These are phyloP conservation scores for Hylyphantes graminicola DNA, from an alignment of 1,140 invertebrate genomes.

Conservation along the genomic window DNA sequence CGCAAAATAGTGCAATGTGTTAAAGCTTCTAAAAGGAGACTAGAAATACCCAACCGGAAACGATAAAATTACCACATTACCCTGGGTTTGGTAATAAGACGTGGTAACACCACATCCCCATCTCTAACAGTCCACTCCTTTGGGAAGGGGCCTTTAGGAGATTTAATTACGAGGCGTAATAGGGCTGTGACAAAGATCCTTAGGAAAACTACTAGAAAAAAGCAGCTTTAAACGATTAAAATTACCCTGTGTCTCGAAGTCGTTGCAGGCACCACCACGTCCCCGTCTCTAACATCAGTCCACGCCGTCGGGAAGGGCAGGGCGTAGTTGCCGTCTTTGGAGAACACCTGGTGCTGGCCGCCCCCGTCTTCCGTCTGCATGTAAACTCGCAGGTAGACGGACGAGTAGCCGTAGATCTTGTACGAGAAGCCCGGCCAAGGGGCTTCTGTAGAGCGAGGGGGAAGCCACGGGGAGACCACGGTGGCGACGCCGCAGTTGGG, in stretches of 20 bases:
- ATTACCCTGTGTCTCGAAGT: constrained; percentile 1
- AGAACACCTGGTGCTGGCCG: not conserved
- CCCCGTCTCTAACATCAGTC: not conserved
- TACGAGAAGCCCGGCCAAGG: not conserved
- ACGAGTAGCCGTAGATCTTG: constrained; percentile 25
- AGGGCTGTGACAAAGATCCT: too few species aligned
- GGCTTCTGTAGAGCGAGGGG: not conserved
- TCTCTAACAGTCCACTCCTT: too few species aligned
- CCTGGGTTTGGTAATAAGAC: too few species aligned
- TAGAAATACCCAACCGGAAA: too few species aligned
- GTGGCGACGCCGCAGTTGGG: constrained; percentile 1
- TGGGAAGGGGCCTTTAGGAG: too few species aligned
- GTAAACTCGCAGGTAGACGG: not conserved
- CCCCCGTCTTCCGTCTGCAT: not conserved
- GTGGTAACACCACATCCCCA: too few species aligned
- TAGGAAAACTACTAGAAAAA: too few species aligned
- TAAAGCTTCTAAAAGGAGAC: too few species aligned
- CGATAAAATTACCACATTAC: too few species aligned
- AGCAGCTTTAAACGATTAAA: too few species aligned
- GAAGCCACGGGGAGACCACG: constrained; percentile 4
- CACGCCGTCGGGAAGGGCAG: not conserved
- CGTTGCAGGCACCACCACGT: not conserved
- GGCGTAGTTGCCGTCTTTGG: constrained; percentile 15
- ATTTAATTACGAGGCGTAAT: too few species aligned
- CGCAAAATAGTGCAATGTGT: too few species aligned